Conservation (phyloP, 2,797 vertebrate genomes). For the Cyprinodon diabolis region DNA sequence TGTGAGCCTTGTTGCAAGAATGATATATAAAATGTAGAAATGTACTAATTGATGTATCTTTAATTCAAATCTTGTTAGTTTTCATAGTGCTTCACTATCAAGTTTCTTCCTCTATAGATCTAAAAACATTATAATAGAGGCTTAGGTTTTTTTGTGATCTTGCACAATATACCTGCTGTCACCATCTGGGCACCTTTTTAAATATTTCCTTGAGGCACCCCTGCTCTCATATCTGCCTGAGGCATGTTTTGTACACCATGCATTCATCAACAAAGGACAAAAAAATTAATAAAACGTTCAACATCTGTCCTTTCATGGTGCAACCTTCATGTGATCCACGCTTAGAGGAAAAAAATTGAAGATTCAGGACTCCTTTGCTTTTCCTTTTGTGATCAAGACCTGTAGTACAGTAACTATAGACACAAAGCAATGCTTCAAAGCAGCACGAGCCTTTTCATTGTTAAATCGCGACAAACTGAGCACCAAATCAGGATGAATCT, state of each 20-base stretch:
- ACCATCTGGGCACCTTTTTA: neutral
- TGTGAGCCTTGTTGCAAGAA: too few species aligned
- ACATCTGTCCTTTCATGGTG: neutral
- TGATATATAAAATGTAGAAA: neutral
- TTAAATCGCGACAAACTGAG: neutral
- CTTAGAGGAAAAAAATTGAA: neutral
- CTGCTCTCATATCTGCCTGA: constrained; percentile 29
- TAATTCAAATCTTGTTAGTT: neutral
- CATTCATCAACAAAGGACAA: constrained; percentile 7
- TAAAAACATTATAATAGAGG: neutral
- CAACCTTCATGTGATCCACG: constrained; percentile 1
- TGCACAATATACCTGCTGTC: neutral
- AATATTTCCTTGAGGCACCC: neutral
- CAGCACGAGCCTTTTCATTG: neutral
- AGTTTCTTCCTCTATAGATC: neutral
- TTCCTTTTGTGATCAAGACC: constrained; percentile 31
- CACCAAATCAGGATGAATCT: constrained; percentile 11
- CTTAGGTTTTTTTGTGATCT: neutral
- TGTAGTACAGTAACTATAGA: constrained; percentile 38
- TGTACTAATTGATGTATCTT: neutral
- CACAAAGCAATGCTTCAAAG: constrained; percentile 21
- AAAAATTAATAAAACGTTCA: neutral
- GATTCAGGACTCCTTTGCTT: neutral
- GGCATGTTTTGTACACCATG: constrained; percentile 10
- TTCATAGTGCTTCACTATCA: neutral